Percentiles rank a stretch among this genome's conserved stretches.
These are phyloP conservation scores for Pitangus sulphuratus DNA, from an alignment of 2,797 vertebrate genomes.

Conservation along the genomic window DNA sequence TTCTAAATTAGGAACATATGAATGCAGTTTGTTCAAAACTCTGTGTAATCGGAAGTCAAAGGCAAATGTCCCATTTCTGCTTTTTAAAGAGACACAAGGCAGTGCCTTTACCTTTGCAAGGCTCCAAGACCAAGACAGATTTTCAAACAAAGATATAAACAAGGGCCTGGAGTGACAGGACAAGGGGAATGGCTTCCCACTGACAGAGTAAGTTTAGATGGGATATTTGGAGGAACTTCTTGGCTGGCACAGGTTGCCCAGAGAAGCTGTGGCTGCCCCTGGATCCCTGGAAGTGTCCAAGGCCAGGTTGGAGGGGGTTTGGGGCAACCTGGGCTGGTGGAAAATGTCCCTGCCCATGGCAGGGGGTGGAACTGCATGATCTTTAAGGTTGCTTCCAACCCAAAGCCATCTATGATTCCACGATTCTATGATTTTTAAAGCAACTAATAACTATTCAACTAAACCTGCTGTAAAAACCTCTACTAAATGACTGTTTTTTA, in stretches of 20 bases:
- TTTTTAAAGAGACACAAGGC: accelerated
- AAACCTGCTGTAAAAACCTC: neutral
- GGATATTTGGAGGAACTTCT: neutral
- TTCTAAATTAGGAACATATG: neutral
- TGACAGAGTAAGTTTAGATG: neutral
- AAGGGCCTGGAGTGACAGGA: too few species aligned
- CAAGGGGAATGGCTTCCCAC: neutral
- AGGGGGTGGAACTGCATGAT: neutral
- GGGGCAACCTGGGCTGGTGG: neutral
- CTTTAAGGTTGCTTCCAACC: neutral
- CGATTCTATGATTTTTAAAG: neutral
- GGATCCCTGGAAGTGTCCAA: neutral
- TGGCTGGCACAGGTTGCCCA: neutral
- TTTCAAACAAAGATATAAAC: neutral
- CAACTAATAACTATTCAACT: neutral
- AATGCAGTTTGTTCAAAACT: neutral
- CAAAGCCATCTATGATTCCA: neutral
- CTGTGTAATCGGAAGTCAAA: neutral
- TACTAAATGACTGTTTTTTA: neutral
- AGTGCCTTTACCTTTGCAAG: neutral
- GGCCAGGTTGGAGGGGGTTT: neutral
- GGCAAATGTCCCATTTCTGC: neutral
- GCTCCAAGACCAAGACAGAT: neutral
- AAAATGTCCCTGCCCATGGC: neutral
- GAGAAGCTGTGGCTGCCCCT: neutral